phyloP scores from a whole-genome alignment of 1,140 invertebrate species.

The Agrypnia vestita region DNA sequence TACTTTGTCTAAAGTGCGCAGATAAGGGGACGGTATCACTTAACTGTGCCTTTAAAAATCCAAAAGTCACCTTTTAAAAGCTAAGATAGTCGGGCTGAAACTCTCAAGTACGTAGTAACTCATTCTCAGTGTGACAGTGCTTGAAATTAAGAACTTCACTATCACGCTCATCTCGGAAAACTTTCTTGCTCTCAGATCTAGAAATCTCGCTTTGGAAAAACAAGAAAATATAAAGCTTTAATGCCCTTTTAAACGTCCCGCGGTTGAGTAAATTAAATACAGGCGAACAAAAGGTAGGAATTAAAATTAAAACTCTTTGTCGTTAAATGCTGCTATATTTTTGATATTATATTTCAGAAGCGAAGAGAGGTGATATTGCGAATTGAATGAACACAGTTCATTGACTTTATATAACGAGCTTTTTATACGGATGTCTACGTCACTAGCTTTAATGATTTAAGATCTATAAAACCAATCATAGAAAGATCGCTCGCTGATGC shows the following conservation, averaged over 20 bases:
- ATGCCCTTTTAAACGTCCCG: conserved; percentile 4
- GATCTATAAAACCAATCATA: too few species aligned
- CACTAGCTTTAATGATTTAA: too few species aligned
- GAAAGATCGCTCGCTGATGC: too few species aligned
- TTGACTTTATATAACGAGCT: too few species aligned
- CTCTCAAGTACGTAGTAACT: conserved; percentile 31
- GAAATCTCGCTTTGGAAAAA: conserved; percentile 26
- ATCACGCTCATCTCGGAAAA: conserved; percentile 15
- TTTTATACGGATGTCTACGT: too few species aligned
- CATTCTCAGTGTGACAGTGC: conserved; percentile 32
- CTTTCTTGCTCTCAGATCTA: conserved; percentile 13
- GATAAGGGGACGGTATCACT: conserved; percentile 29
- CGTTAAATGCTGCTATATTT: too few species aligned
- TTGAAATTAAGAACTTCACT: conserved; percentile 35
- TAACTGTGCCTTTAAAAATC: conserved; percentile 35
- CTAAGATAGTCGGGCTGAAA: conserved; percentile 10
- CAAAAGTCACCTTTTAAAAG: conserved; percentile 33
- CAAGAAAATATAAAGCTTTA: conserved; percentile 20
- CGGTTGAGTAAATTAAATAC: conserved; percentile 38
- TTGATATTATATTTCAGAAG: too few species aligned
- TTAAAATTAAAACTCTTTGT: conserved; percentile 4
- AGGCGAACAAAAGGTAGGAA: background rate
- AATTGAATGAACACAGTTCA: too few species aligned
- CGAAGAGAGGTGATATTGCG: too few species aligned
- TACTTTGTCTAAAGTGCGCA: conserved; percentile 14